Base-by-base conservation (phyloP, 2,888 invertebrate species). In the Synergus itoensis region DNA sequence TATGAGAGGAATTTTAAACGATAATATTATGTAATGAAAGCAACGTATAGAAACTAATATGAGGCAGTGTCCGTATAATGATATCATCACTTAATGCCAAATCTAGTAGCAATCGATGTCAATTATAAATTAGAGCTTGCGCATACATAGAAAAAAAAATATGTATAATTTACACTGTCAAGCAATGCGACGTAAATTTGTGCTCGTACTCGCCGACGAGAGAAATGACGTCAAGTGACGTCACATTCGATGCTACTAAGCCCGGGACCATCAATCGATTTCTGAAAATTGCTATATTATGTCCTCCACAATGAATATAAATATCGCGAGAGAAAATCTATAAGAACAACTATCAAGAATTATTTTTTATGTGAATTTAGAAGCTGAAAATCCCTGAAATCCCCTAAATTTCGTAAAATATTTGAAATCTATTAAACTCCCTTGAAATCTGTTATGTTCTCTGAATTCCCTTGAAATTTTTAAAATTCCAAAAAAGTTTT, bases 161-260 rank as follows among this genome's bases (percentile, higher is more conserved):
- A 40, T 40, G 3, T 41, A 9, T 41, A 9, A 41, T 7, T 7
- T 41, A 41, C 8, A 41, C 7, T 41, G 48, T 1, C 16, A 12
- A 16, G 48, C 16, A 16, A 36, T n/a, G 40, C 64, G 64, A 36
- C 28, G 64, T 64, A 28, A 28, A 64, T 64, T 48, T 16, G 0
- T 16, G 48, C 48, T 48, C 48, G 48, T 48, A 16, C 16, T 64
- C 41, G 41, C 18, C 40, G 65, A 65, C 18, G 76, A 64, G 78
- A 21, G 40, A 57, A 78, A 80, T 87, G 86, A 86, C 86, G 85
- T 85, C 80, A 83, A 77, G 78, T 86, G 84, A 86, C 85, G 87
- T 87, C 87, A 87, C 81, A 40, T 45, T 76, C 57, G 77, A 79
- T 78, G 73, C 77, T 77, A 84, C 81, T 81, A 84, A 57, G 79